phyloP scores from a whole-genome alignment of 1,140 invertebrate species.

The Magallana angulata region DNA sequence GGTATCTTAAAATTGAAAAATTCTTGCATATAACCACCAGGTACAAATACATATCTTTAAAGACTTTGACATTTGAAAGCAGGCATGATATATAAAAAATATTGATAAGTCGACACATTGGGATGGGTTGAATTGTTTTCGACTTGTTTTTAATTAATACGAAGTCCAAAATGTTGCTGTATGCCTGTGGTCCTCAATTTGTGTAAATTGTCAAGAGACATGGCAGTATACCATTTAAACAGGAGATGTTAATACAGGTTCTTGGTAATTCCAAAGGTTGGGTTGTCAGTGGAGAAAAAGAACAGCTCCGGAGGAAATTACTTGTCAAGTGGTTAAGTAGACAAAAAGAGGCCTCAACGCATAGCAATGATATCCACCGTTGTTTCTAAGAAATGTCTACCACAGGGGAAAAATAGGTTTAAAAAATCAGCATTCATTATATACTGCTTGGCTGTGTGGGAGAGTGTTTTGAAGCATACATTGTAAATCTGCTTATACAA shows the following conservation, averaged over 20 bases:
- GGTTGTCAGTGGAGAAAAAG: conserved; percentile 9
- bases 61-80: too few species aligned
- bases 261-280: conserved; percentile 1
- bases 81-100: too few species aligned
- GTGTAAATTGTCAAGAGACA: background rate
- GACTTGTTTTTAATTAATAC: too few species aligned
- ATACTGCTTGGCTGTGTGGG: background rate
- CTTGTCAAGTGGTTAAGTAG: conserved; percentile 1
- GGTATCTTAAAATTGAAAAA: too few species aligned
- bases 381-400: conserved; percentile 5
- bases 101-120: too few species aligned
- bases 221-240: background rate
- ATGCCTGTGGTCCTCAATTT: background rate
- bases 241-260: background rate
- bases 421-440: background rate
- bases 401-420: background rate
- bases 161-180: background rate
- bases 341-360: background rate
- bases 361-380: conserved; percentile 10
- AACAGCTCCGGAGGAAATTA: conserved; percentile 11
- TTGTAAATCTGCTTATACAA: background rate
- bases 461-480: background rate
- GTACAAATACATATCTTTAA: too few species aligned
- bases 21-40: too few species aligned
- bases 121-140: too few species aligned